Conservation (phyloP, 1,140 invertebrate species). For the Neodiprion virginianus region DNA sequence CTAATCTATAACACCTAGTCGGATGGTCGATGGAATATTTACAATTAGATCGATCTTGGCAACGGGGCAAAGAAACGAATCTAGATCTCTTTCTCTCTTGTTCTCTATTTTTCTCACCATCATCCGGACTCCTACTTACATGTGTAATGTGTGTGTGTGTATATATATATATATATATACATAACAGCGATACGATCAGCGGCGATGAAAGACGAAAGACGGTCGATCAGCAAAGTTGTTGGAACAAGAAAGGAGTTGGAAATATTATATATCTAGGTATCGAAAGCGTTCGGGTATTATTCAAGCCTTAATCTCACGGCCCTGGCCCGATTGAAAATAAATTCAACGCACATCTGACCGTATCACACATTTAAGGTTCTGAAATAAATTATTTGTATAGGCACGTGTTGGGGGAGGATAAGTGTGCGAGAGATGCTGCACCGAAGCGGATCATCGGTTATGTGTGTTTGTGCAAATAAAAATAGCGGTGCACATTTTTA, state of each 20-base stretch:
- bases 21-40: background rate
- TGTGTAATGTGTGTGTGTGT: no score
- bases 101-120: background rate
- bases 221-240: no score
- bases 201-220: no score
- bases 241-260: no score
- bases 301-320: conserved; percentile 39
- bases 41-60: conserved; percentile 1
- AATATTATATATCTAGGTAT: no score
- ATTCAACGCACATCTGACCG: conserved; percentile 36
- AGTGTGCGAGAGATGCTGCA: conserved; percentile 25
- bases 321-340: conserved; percentile 62
- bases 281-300: no score
- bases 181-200: no score
- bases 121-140: no score
- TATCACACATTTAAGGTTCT: conserved; percentile 23
- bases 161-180: no score
- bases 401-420: background rate
- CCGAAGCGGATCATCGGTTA: conserved; percentile 21
- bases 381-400: conserved; percentile 4
- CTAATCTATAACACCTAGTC: no score
- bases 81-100: no score
- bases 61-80: background rate
- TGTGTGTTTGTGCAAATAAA: conserved; percentile 35
- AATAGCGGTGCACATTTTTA: conserved; percentile 46